These are phyloP conservation scores for Tangara arthus DNA, from an alignment of 2,797 vertebrate genomes.

Conservation along the genomic window DNA sequence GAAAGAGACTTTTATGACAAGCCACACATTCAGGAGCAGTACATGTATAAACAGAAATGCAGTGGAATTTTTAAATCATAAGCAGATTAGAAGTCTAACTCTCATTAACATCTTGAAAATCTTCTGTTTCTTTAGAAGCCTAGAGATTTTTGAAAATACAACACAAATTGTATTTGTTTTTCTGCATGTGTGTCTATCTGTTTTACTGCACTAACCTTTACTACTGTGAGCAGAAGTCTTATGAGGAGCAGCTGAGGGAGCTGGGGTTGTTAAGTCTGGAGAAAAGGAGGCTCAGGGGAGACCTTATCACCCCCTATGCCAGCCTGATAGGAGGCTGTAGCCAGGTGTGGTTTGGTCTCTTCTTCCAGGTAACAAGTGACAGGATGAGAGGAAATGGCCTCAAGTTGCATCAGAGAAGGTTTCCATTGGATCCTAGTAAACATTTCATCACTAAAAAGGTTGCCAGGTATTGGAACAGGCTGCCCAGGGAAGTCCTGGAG, in stretches of 20 bases:
- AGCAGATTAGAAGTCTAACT: constrained; percentile 17
- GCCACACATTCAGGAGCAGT: neutral
- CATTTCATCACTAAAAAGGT: neutral
- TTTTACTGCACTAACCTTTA: neutral
- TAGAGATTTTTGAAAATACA: neutral
- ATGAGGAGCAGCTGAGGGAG: neutral
- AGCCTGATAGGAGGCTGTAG: neutral
- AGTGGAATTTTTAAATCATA: neutral
- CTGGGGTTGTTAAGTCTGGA: neutral
- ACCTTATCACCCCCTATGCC: neutral
- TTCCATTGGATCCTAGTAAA: neutral
- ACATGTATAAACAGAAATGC: neutral
- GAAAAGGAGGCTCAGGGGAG: neutral
- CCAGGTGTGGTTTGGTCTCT: neutral
- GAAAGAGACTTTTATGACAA: neutral
- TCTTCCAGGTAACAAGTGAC: neutral
- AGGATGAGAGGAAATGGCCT: neutral
- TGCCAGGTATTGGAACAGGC: neutral
- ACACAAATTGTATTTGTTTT: neutral
- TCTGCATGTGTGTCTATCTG: neutral
- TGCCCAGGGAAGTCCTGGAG: neutral
- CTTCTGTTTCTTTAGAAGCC: neutral
- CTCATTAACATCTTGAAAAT: neutral
- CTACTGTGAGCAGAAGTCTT: neutral
- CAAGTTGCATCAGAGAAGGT: neutral